Evolutionary conservation across 2,113 vertebrate genomes (phyloP), one percentile per base, ranked within the genome.

Genomic region (Drymodes brunneopygia): DNA sequence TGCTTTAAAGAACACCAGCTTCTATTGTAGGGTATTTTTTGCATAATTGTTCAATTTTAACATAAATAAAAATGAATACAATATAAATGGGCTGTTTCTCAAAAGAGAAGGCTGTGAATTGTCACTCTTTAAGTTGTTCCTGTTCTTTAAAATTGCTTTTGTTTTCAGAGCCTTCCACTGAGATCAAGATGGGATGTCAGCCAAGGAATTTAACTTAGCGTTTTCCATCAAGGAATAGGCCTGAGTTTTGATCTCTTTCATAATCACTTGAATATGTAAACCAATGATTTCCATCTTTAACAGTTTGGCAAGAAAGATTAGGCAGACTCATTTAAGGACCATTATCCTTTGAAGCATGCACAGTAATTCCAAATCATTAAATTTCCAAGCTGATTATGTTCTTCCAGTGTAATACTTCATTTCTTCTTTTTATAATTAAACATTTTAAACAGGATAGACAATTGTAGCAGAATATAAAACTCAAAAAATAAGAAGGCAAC

Each of bases 211-310:
- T 75, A 75, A 80, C 79, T 56, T 88, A 22, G 16, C 66, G 44
- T 84, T 93, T 92, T 85, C 79, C 88, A 58, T 90, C 66, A 80
- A 31, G 51, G 58, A 92, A 50, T 20, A 83, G 29, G 88, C 31
- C 53, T 80, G 88, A 77, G 38, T 88, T 95, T 88, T 92, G 58
- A 86, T 93, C 62, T 90, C 38, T 75, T 93, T 92, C 85, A 90
- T 82, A 92, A 95, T 86, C 40, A 57, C 21, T 96, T 73, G 74
- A 92, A 80, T 88, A 93, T 80, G 74, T 77, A 93, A 90, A 88
- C 57, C 70, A 88, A 93, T 70, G 48, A 83, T 88, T 97, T 95
- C 82, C 62, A 61, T 90, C 85, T 95, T 94, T 88, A 94, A 88
- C 1, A 1, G 42, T 93, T 92, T 93, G 92, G 82, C 74, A 88